These are phyloP conservation scores for Penaeus monodon DNA, from an alignment of 2,888 invertebrate species.

Conservation along the genomic window DNA sequence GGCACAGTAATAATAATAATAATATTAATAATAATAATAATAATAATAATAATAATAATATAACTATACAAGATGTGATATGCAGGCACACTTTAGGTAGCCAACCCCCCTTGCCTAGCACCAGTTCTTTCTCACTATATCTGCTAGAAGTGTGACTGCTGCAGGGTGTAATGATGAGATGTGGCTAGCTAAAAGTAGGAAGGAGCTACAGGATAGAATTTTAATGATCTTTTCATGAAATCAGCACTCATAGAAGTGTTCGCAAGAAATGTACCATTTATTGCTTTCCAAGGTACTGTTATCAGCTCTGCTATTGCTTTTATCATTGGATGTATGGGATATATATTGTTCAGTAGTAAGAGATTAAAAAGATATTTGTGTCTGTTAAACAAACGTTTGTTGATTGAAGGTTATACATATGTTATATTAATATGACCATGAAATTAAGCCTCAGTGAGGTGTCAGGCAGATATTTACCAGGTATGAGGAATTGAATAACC, in stretches of 20 bases:
- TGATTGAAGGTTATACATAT: conserved; percentile 4
- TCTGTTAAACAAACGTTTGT: conserved; percentile 2
- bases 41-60: background rate
- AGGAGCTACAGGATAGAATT: background rate
- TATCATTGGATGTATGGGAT: conserved; percentile 4
- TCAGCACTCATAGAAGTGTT: background rate
- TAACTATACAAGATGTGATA: conserved; percentile 24
- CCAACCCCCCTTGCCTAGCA: conserved; percentile 25
- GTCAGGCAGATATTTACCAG: too few relatives aligned
- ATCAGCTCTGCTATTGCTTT: conserved; percentile 36
- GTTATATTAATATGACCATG: background rate
- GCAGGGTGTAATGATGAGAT: conserved; percentile 6
- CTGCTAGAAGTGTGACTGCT: background rate
- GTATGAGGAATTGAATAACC: too few relatives aligned
- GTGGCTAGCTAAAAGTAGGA: too few relatives aligned
- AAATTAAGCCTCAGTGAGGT: too few relatives aligned
- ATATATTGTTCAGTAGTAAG: conserved; percentile 10
- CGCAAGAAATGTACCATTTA: conserved; percentile 13
- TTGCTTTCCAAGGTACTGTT: conserved; percentile 30
- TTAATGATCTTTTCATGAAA: background rate
- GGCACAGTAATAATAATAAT: conserved; percentile 5
- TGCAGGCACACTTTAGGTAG: conserved; percentile 26
- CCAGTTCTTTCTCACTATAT: conserved; percentile 16
- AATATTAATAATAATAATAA: too few relatives aligned
- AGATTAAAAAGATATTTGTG: background rate